phyloP scores from a whole-genome alignment of 1,140 invertebrate genomes.

The Ceratina japonica region DNA sequence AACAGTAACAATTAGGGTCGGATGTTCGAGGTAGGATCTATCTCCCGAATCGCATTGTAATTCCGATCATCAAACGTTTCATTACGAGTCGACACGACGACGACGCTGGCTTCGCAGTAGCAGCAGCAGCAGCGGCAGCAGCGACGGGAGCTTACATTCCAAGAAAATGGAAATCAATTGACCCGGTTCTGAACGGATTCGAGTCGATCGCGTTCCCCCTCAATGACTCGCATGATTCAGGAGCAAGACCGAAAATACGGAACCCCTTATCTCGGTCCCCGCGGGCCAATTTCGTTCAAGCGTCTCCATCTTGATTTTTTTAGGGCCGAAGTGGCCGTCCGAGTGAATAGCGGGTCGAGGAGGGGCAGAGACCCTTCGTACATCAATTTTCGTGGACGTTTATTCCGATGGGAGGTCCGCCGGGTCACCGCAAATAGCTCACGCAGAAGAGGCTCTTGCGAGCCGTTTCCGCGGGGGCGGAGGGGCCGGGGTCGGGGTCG shows the following conservation, averaged over 20 bases:
- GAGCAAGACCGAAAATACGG: not conserved
- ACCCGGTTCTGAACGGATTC: not conserved
- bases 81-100: conserved; percentile 7
- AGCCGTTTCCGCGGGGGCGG: not conserved
- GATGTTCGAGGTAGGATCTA: conserved; percentile 6
- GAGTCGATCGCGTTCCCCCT: not conserved
- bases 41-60: not conserved
- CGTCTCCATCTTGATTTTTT: conserved; percentile 7
- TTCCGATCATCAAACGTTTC: not conserved
- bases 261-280: not conserved
- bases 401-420: not conserved
- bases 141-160: no score
- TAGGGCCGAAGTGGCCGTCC: conserved; percentile 2
- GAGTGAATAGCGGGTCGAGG: not conserved
- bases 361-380: not conserved
- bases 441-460: not conserved
- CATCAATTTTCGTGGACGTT: conserved; percentile 14
- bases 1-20: conserved; percentile 19
- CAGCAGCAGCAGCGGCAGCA: no score
- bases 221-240: not conserved
- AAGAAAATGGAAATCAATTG: conserved; percentile 29
- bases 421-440: not conserved
- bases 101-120: not conserved
- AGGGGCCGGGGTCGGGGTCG: no score
- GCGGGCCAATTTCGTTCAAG: not conserved